Base-by-base conservation (phyloP, 2,797 vertebrate genomes). In the Petrocephalus sullivani region DNA sequence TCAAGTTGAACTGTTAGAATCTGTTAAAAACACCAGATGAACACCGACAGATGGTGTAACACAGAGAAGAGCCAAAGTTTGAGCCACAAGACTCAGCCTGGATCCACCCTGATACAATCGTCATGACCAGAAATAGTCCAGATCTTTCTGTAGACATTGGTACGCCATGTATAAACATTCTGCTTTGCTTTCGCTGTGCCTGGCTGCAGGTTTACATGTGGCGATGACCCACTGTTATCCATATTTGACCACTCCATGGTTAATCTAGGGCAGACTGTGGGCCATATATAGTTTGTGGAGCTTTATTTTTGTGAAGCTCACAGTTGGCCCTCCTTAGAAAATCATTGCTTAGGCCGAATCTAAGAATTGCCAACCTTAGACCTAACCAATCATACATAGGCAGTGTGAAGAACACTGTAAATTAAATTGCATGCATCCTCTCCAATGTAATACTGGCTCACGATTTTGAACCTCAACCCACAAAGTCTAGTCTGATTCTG, bases 91-190 rank as follows among this genome's bases (percentile, higher is more conserved):
- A 64, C 19, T 64, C 41, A 51, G 49, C 41, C 37, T 51, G 78
- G 46, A 83, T 33, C 53, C 21, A 83, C 12, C 21, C 49, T 53
- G 46, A 84, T 28, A 85, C 71, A 78, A 46, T 78, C 71, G 46
- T 78, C 71, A 78, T 78, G 71, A 78, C 37, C 71, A 86, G 56
- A 86, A 57, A 58, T 33, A 86, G 16, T 86, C 56, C 84, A 60
- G 84, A 57, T 41, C 56, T 60, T 23, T 33, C 23, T 86, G 56
- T 6, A 33, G 4, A 41, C 28, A 58, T 86, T 14, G 33, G 84
- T 86, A 60, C 0, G 84, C 28, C 53, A n/a, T 86, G 28, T 28
- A 58, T 86, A 86, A 86, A 86, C 53, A 86, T 12, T 86, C 1
- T 58, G 53, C 28, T 16, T 54, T n/a, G 41, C 49, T 23, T 49